Conservation (phyloP, 2,888 invertebrate genomes). For the Adela reaumurella region DNA sequence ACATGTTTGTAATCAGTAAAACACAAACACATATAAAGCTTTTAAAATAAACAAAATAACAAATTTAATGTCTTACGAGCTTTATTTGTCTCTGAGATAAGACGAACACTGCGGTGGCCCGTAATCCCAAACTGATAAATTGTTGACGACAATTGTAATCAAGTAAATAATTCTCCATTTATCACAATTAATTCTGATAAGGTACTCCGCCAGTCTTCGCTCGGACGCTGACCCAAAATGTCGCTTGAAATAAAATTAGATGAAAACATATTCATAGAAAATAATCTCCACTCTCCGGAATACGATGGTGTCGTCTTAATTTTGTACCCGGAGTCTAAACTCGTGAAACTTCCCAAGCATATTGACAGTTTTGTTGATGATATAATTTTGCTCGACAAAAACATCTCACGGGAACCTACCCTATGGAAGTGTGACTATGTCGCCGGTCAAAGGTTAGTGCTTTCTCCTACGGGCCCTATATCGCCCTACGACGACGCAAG, state of each 20-base stretch:
- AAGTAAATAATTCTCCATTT: neutral
- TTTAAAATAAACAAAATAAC: too few species aligned
- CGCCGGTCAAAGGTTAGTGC: constrained; percentile 63
- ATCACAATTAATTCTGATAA: neutral
- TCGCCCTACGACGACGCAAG: constrained; percentile 54
- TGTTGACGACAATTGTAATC: neutral
- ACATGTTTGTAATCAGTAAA: too few species aligned
- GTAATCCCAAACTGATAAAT: neutral
- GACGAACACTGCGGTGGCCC: too few species aligned
- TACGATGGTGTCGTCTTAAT: constrained; percentile 64
- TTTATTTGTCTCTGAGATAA: too few species aligned
- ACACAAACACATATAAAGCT: too few species aligned
- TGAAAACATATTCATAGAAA: constrained; percentile 44
- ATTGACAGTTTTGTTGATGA: constrained; percentile 32
- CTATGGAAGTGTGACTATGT: constrained; percentile 61
- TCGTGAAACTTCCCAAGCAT: constrained; percentile 34
- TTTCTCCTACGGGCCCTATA: constrained; percentile 74
- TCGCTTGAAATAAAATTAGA: constrained; percentile 25
- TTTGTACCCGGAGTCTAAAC: constrained; percentile 48
- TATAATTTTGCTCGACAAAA: constrained; percentile 30
- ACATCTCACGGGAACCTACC: constrained; percentile 44
- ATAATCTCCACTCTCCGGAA: constrained; percentile 36
- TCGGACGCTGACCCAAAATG: constrained; percentile 6
- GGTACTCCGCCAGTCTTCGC: neutral
- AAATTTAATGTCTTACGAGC: too few species aligned